Percentiles rank a stretch among this genome's conserved stretches.
These are phyloP conservation scores for Parthenolecanium corni DNA, from an alignment of 2,888 invertebrate species.

Conservation along the genomic window DNA sequence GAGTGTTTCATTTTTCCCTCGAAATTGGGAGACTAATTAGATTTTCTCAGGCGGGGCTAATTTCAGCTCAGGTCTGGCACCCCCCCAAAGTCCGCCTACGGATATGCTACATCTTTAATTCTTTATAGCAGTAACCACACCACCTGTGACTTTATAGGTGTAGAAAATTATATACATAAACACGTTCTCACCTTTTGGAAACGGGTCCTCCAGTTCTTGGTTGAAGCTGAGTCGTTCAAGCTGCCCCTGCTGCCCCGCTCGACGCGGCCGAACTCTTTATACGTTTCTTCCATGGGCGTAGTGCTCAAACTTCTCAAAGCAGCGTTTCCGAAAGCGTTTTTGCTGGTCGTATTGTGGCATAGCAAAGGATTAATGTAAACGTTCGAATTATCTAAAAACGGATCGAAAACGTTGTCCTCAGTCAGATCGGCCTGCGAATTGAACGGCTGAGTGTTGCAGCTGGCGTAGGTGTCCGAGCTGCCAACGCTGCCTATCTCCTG, in stretches of 20 bases:
- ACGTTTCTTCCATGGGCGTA: conserved; percentile 46
- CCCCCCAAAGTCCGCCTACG: too few species aligned
- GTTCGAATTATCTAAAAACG: conserved; percentile 57
- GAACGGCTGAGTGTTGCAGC: conserved; percentile 91
- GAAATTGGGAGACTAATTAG: too few species aligned
- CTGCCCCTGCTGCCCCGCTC: conserved; percentile 44
- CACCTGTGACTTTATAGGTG: too few species aligned
- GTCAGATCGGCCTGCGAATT: conserved; percentile 71
- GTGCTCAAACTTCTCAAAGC: conserved; percentile 54
- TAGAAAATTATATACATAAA: too few species aligned
- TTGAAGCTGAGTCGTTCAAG: conserved; percentile 55
- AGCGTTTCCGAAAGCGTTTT: conserved; percentile 67
- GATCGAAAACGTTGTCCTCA: conserved; percentile 41
- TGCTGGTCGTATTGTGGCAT: conserved; percentile 48
- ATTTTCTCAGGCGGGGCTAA: too few species aligned
- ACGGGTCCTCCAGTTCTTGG: conserved; percentile 70
- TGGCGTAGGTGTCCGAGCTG: conserved; percentile 90
- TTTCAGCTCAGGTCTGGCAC: too few species aligned
- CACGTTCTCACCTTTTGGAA: conserved; percentile 68
- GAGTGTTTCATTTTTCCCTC: too few species aligned
- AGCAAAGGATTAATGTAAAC: conserved; percentile 77
- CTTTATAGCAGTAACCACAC: too few species aligned
- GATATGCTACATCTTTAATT: too few species aligned
- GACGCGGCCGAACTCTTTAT: conserved; percentile 40
- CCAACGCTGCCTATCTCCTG: conserved; percentile 45